Conservation (phyloP, 2,113 vertebrate species). For the Stigmatopora nigra region DNA sequence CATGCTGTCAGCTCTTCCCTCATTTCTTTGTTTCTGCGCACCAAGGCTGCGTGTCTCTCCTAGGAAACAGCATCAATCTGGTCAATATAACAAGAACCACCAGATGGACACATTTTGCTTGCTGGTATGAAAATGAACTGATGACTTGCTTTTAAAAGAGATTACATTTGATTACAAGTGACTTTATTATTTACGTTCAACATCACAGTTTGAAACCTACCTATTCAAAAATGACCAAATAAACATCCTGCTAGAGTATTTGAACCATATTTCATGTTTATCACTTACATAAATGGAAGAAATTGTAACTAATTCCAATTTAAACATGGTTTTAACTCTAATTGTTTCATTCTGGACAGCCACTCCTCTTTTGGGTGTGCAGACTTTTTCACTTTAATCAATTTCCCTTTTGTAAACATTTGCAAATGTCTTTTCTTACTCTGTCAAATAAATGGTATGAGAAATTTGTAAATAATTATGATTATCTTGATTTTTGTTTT, state of each 20-base stretch:
- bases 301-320: background rate
- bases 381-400: background rate
- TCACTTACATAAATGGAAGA: background rate
- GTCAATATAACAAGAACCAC: background rate
- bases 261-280: background rate
- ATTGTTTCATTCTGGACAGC: background rate
- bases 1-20: conserved; percentile 78
- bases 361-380: background rate
- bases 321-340: background rate
- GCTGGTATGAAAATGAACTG: background rate
- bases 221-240: too few relatives aligned
- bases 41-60: conserved; percentile 87
- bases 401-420: background rate
- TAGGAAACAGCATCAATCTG: conserved; percentile 35
- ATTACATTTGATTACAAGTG: too few relatives aligned
- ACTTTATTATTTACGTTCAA: too few relatives aligned
- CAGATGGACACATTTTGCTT: background rate
- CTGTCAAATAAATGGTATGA: background rate
- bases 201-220: too few relatives aligned
- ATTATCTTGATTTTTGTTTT: background rate
- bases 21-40: conserved; percentile 96
- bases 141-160: too few relatives aligned
- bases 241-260: too few relatives aligned
- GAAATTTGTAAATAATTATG: background rate
- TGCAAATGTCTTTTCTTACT: too few relatives aligned